Base-by-base conservation (phyloP, 2,797 vertebrate genomes). In the Lycodopsis pacificus region DNA sequence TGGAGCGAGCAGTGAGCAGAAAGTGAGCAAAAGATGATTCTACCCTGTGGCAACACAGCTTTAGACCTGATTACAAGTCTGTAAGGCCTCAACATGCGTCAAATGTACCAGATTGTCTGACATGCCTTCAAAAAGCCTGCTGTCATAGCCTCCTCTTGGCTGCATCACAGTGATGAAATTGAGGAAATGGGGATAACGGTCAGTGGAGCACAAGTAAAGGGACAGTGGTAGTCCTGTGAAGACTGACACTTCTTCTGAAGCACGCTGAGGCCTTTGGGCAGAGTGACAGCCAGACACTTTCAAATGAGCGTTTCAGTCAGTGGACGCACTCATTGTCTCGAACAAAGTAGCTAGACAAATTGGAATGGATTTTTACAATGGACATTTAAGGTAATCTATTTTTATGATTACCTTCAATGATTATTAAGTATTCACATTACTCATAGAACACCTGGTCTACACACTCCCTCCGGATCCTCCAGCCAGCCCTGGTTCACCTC, bases 401-500 rank as follows among this genome's bases (percentile, higher is more conserved):
- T 57, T 11, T 25, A 44, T 14, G 19, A 53, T 22, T 25, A n/a
- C 9, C 15, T 19, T 51, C 3, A 51, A 51, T 51, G 49, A 51
- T 22, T 1, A 1, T 51, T 12, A 51, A 51, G 20, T 51, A n/a
- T 11, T 22, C 3, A n/a, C 36, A 19, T n/a, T 5, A 36, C 40
- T 12, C 5, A 1, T 17, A 40, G 22, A n/a, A 17, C 27, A 53
- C 27, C 30, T 32, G 53, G 48, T 53, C 38, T 65, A 14, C 22
- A 56, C 49, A 30, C 5, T 5, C 12, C 11, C 22, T 34, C 7
- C 51, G n/a, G 48, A 53, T 61, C 36, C 65, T 22, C 22, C 65
- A 30, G 53, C 65, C 58, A 40, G 54, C 54, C 54, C 65, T 15
- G 36, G 10, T 59, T 56, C 54, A 66, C 61, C 38, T 79, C 66